These are phyloP conservation scores for Quadroppia sp. DNA, from an alignment of 2,888 invertebrate species.

Conservation along the genomic window DNA sequence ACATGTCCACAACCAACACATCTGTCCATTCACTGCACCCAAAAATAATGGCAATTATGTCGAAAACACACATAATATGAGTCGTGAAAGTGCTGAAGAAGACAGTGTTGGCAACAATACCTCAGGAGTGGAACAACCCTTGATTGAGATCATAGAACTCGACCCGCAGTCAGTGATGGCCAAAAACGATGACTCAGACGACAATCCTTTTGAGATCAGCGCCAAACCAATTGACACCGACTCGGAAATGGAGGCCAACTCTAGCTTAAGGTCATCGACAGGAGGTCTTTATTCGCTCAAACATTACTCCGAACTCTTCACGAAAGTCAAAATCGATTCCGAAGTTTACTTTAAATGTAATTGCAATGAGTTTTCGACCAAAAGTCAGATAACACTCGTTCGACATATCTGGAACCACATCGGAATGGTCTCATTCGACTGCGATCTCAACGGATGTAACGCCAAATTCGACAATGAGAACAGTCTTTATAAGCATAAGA, in stretches of 20 bases:
- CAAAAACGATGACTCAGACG: neutral
- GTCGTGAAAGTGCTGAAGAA: neutral
- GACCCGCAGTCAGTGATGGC: neutral
- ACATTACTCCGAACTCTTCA: slow-evolving; percentile 32
- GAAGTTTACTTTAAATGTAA: slow-evolving; percentile 36
- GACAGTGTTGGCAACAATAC: neutral
- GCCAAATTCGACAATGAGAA: slow-evolving; percentile 38
- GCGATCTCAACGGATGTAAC: slow-evolving; percentile 35
- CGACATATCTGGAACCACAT: slow-evolving; percentile 39
- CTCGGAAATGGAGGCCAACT: neutral
- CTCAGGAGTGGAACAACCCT: neutral
- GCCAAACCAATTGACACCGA: slow-evolving; percentile 10
- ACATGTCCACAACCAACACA: slow-evolving; percentile 40
- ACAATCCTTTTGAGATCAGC: neutral
- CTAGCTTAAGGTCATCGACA: neutral
- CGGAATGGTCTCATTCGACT: slow-evolving; percentile 20
- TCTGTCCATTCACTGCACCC: slow-evolving; percentile 36
- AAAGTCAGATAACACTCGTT: slow-evolving; percentile 38
- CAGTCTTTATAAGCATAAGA: slow-evolving; percentile 36
- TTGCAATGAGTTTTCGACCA: slow-evolving; percentile 31
- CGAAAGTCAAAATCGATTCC: slow-evolving; percentile 9
- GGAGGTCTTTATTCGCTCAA: slow-evolving; percentile 39
- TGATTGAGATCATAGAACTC: slow-evolving; percentile 35
- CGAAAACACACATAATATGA: neutral
- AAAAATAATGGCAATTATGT: slow-evolving; percentile 14